phyloP scores from a whole-genome alignment of 1,140 invertebrate genomes.

The Drosophila biarmipes region DNA sequence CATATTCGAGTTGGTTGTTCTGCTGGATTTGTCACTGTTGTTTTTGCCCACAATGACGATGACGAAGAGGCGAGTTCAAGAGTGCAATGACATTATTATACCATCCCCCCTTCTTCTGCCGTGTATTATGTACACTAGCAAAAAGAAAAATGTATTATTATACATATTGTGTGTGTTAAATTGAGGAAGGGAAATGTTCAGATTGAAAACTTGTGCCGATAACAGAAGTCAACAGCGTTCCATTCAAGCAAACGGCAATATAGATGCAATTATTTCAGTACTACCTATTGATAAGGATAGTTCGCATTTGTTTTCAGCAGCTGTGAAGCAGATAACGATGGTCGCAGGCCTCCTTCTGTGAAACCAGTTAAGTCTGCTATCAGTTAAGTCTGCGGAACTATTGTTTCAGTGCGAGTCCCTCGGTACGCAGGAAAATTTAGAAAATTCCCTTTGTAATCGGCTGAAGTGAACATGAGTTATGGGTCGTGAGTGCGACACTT shows the following conservation, averaged over 20 bases:
- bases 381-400: neutral
- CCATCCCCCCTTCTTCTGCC: neutral
- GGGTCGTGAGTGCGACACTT: constrained; percentile 37
- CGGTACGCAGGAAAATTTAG: constrained; percentile 13
- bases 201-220: neutral
- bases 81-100: constrained; percentile 70
- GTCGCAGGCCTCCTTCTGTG: constrained; percentile 13
- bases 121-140: neutral
- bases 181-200: neutral
- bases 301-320: constrained; percentile 5
- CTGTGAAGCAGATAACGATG: constrained; percentile 15
- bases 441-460: constrained; percentile 12
- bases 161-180: neutral
- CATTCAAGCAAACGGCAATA: constrained; percentile 2
- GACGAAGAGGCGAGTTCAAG: constrained; percentile 11
- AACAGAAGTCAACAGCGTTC: neutral
- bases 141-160: neutral
- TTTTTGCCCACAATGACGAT: constrained; percentile 6
- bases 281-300: constrained; percentile 16
- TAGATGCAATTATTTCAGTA: neutral
- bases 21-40: constrained; percentile 40
- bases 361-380: neutral
- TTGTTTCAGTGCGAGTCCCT: neutral
- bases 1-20: constrained; percentile 16
- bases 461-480: constrained; percentile 25